Evolutionary conservation across 2,113 vertebrate species (phyloP).

Genomic region (Lucifuga dentata): DNA sequence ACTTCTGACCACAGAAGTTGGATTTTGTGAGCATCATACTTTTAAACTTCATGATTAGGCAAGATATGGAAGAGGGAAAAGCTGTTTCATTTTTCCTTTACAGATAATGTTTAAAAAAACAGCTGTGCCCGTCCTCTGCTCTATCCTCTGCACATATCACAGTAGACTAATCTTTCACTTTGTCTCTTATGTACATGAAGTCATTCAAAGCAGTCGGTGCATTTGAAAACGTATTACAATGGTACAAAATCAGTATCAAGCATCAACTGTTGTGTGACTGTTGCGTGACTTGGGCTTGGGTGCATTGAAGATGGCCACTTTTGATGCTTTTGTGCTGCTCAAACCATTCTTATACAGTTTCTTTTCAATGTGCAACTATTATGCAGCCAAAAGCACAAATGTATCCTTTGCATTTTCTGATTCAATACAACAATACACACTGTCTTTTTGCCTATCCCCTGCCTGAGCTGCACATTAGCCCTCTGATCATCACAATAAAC

Average conservation of each 20-base stretch:
- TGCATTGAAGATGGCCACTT: constrained; percentile 58
- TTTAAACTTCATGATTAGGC: constrained; percentile 32
- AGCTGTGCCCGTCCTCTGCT: neutral
- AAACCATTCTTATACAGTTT: constrained; percentile 76
- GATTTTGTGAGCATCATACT: constrained; percentile 17
- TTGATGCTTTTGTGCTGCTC: constrained; percentile 71
- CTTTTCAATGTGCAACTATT: constrained; percentile 69
- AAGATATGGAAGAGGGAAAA: constrained; percentile 47
- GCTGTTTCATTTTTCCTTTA: constrained; percentile 32
- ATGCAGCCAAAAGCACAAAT: constrained; percentile 71
- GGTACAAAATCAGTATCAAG: constrained; percentile 16
- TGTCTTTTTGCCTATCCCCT: constrained; percentile 64
- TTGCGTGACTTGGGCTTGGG: constrained; percentile 65
- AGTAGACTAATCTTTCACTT: constrained; percentile 12
- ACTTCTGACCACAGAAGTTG: constrained; percentile 15
- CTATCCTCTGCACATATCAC: constrained; percentile 18
- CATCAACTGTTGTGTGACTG: constrained; percentile 38
- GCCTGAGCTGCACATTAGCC: constrained; percentile 62
- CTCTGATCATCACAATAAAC: constrained; percentile 74
- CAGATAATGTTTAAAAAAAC: constrained; percentile 34
- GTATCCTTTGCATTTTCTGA: constrained; percentile 78
- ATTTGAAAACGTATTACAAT: constrained; percentile 32
- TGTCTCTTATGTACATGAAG: constrained; percentile 15
- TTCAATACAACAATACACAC: constrained; percentile 73
- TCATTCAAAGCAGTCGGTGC: constrained; percentile 30